Evolutionary conservation across 1,140 invertebrate species (phyloP).

Genomic region (Papilio machaon): DNA sequence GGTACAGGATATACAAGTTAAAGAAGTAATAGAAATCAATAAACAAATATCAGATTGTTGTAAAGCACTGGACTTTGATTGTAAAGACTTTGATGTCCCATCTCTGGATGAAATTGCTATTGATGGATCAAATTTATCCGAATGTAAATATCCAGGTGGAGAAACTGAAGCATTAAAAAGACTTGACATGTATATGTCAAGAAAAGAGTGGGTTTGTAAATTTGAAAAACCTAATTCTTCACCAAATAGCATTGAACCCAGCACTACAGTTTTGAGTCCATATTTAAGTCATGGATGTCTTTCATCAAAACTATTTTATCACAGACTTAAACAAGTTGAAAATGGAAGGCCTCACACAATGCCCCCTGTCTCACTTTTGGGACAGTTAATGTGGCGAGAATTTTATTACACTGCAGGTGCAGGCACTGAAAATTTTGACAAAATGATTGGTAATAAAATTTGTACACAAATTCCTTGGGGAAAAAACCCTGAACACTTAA

Average conservation of each 20-base stretch:
- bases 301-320: constrained; percentile 85
- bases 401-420: constrained; percentile 89
- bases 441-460: constrained; percentile 87
- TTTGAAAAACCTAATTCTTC: constrained; percentile 90
- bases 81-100: constrained; percentile 84
- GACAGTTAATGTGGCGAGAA: constrained; percentile 89
- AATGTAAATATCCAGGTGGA: constrained; percentile 84
- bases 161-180: constrained; percentile 87
- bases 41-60: constrained; percentile 71
- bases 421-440: constrained; percentile 88
- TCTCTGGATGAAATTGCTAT: constrained; percentile 84
- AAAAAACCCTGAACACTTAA: constrained; percentile 83
- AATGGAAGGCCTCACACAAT: constrained; percentile 81
- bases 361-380: constrained; percentile 84
- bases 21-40: constrained; percentile 79
- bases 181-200: constrained; percentile 83
- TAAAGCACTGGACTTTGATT: constrained; percentile 77
- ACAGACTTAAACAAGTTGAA: constrained; percentile 83
- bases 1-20: constrained; percentile 83
- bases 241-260: constrained; percentile 87
- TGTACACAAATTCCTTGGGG: constrained; percentile 90
- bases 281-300: constrained; percentile 90
- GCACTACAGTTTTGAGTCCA: constrained; percentile 88
- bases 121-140: constrained; percentile 65
- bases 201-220: constrained; percentile 86